Evolutionary conservation across 2,888 invertebrate species (phyloP).

Genomic region (Acrobasis suavella): DNA sequence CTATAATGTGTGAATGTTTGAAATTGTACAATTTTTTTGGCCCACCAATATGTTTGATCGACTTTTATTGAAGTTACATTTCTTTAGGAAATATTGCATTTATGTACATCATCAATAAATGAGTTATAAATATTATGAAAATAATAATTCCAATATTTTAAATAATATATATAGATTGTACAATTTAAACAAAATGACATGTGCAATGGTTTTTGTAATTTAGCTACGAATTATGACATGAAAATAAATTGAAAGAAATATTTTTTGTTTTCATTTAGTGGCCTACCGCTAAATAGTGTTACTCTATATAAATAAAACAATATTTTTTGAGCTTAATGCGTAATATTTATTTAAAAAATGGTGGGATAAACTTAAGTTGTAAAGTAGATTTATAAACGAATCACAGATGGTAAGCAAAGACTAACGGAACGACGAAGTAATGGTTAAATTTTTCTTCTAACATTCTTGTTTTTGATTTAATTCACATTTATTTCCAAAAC

Average conservation of each 20-base stretch:
- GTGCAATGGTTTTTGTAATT: constrained; percentile 53
- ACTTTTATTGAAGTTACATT: neutral
- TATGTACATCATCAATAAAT: neutral
- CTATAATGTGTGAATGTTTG: constrained; percentile 12
- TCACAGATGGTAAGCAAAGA: constrained; percentile 48
- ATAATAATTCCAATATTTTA: constrained; percentile 27
- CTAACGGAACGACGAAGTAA: neutral
- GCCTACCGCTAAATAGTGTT: too few species aligned
- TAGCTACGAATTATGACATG: constrained; percentile 43
- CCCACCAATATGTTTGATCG: neutral
- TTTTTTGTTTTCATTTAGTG: constrained; percentile 6
- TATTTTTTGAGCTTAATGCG: neutral
- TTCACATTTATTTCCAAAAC: neutral
- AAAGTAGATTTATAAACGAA: constrained; percentile 26
- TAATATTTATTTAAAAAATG: constrained; percentile 29
- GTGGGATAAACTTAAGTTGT: constrained; percentile 30
- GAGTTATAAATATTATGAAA: constrained; percentile 27
- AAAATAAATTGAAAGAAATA: constrained; percentile 37
- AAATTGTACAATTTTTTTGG: constrained; percentile 8
- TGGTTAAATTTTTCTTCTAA: too few species aligned
- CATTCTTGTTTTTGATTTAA: too few species aligned
- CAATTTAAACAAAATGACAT: constrained; percentile 30
- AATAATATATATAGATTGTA: constrained; percentile 21
- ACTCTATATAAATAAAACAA: constrained; percentile 11
- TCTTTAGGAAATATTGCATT: neutral